Percentiles rank a stretch among this genome's conserved stretches.
Conservation (phyloP, 2,797 vertebrate species). For the Artibeus lituratus region DNA sequence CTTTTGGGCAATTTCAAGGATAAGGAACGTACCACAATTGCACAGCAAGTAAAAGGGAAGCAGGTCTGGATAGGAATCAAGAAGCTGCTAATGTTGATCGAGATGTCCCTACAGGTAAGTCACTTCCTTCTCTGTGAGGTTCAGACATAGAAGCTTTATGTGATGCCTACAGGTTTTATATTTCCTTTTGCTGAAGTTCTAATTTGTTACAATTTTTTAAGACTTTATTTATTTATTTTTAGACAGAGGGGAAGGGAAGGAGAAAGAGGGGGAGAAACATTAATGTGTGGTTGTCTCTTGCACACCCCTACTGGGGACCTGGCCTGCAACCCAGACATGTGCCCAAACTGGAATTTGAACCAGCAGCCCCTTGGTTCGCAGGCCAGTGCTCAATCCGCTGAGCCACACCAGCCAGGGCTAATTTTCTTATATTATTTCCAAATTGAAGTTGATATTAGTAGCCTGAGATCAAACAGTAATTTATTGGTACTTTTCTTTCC, state of each 20-base stretch:
- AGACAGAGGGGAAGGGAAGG: no score
- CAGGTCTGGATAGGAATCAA: constrained; percentile 95
- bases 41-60: constrained; percentile 87
- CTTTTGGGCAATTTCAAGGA: constrained; percentile 95
- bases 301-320: no score
- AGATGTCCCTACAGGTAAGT: constrained; percentile 95
- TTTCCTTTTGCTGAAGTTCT: background rate
- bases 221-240: no score
- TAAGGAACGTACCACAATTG: constrained; percentile 89
- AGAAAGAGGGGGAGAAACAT: no score
- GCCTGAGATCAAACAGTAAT: background rate
- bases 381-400: no score
- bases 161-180: background rate
- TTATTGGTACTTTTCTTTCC: background rate
- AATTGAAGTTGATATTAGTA: background rate
- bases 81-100: constrained; percentile 97
- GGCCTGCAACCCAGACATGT: no score
- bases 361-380: no score
- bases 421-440: background rate
- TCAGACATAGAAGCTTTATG: background rate
- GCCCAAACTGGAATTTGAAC: no score
- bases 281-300: no score
- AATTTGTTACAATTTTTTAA: background rate
- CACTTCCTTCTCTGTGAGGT: background rate
- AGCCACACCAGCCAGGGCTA: no score